These are phyloP conservation scores for Artemisiospiza belli DNA, from an alignment of 2,113 vertebrate species.

Conservation along the genomic window DNA sequence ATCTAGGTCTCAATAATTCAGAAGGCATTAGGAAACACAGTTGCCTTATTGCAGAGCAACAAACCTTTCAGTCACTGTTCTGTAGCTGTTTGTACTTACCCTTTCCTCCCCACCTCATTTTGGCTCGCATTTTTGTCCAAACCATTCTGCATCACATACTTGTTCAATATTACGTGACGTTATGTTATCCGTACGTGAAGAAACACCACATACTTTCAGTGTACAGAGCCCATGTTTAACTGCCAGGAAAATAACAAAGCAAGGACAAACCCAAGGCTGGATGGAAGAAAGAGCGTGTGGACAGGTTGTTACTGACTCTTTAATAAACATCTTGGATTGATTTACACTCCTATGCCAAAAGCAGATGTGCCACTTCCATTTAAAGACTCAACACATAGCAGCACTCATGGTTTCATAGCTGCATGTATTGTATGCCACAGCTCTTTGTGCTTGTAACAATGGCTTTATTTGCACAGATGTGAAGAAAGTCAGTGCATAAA, in stretches of 20 bases:
- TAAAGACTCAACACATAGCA: neutral
- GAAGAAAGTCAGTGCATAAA: conserved; percentile 11
- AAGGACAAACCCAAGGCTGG: neutral
- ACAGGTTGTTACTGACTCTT: conserved; percentile 20
- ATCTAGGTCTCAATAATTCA: neutral
- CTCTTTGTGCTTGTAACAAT: conserved; percentile 1
- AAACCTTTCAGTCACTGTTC: neutral
- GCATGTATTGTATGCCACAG: neutral
- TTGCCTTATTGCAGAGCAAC: neutral
- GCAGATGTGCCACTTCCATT: conserved; percentile 48
- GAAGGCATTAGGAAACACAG: neutral
- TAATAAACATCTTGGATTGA: conserved; percentile 50
- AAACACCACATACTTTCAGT: neutral
- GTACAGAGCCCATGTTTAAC: neutral
- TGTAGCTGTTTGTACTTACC: conserved; percentile 29
- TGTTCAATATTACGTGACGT: neutral
- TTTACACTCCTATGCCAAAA: conserved; percentile 43
- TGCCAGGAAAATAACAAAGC: conserved; percentile 33
- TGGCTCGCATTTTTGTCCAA: neutral
- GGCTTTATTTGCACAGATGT: conserved; percentile 13
- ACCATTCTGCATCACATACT: neutral
- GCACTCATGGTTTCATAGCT: neutral
- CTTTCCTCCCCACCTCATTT: neutral
- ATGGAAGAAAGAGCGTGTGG: neutral
- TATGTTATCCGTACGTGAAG: neutral